Conservation (phyloP, 1,140 invertebrate genomes). For the Panagrolaimus sp. region DNA sequence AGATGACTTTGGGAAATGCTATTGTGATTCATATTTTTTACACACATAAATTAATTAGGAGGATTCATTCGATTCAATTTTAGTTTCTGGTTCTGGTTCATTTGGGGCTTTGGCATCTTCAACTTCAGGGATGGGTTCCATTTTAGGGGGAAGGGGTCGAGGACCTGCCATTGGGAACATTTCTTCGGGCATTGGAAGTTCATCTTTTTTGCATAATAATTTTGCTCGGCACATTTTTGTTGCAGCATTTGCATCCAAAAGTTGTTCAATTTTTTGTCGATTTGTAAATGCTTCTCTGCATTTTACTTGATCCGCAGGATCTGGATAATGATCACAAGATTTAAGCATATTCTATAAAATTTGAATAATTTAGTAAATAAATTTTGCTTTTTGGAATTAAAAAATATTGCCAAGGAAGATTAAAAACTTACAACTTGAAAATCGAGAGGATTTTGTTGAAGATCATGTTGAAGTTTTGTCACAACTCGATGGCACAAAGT, state of each 20-base stretch:
- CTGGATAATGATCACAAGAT: constrained; percentile 7
- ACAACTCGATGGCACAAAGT: neutral
- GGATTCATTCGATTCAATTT: neutral
- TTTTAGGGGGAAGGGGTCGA: neutral
- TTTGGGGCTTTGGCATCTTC: neutral
- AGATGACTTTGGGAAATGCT: neutral
- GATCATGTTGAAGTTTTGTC: constrained; percentile 10
- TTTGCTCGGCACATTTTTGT: neutral
- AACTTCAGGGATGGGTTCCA: constrained; percentile 4
- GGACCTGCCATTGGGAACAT: neutral
- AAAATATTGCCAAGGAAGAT: neutral
- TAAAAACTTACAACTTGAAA: constrained; percentile 10
- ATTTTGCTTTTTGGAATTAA: too few species aligned
- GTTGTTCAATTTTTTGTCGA: constrained; percentile 16
- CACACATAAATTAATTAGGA: too few species aligned
- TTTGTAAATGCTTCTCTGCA: constrained; percentile 5
- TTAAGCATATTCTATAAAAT: constrained; percentile 1
- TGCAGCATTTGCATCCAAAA: neutral
- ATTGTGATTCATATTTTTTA: constrained; percentile 5
- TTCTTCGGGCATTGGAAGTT: neutral
- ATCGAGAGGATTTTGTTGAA: neutral
- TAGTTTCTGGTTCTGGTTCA: neutral
- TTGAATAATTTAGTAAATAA: too few species aligned
- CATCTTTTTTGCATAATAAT: neutral
- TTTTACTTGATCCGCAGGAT: neutral